These are phyloP conservation scores for Apamea crenata DNA, from an alignment of 2,888 invertebrate species.

Conservation along the genomic window DNA sequence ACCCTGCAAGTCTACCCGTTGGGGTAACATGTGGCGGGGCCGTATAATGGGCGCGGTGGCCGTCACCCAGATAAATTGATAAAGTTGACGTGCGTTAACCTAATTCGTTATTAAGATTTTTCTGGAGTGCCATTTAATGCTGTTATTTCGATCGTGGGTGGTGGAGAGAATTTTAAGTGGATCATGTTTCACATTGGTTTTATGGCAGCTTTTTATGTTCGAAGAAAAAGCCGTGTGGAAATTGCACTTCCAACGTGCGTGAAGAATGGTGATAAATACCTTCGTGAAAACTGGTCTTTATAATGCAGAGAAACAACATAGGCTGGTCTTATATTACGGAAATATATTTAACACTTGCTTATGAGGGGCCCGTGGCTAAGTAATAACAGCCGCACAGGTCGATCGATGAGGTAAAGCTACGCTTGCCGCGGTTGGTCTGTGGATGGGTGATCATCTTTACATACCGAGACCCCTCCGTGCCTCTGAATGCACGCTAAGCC, in stretches of 20 bases:
- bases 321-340: too few species aligned
- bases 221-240: neutral
- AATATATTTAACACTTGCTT: too few species aligned
- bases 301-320: too few species aligned
- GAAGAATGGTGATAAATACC: neutral
- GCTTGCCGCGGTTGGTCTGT: too few species aligned
- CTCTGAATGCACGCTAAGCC: too few species aligned
- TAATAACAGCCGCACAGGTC: too few species aligned
- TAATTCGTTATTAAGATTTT: constrained; percentile 65
- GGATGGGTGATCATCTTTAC: too few species aligned
- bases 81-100: constrained; percentile 72
- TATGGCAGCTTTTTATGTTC: neutral
- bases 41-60: constrained; percentile 68
- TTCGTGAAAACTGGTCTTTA: neutral
- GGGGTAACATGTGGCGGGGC: constrained; percentile 70
- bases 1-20: constrained; percentile 23
- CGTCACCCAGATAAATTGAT: constrained; percentile 75
- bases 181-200: constrained; percentile 15
- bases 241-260: neutral
- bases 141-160: constrained; percentile 27
- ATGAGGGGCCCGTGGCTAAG: too few species aligned
- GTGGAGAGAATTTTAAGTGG: constrained; percentile 8
- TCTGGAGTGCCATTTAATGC: constrained; percentile 41
- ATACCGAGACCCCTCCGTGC: too few species aligned
- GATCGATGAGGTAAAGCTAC: too few species aligned